Evolutionary conservation across 1,140 invertebrate species (phyloP), one percentile per base, ranked within the genome.

Genomic region (Matsumurasca onukii): DNA sequence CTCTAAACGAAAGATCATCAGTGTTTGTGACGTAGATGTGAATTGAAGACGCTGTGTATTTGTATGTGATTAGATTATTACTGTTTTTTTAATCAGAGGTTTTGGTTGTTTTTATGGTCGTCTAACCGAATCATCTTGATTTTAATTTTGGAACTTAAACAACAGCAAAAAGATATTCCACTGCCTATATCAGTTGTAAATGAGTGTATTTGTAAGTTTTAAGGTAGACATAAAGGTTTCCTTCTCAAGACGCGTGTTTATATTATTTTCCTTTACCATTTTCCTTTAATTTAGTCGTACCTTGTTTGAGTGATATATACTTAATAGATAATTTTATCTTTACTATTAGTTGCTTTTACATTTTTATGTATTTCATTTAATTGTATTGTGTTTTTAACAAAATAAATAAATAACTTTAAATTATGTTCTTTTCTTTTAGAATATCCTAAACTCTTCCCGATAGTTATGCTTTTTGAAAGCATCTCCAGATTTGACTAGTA

Each of bases 131-230:
- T 5, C 12, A 24, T 52, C 5, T 15, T 13, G 20, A 52, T 52
- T n/a, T n/a, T 45, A 12, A 12, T 45, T 45, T 45, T 12, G n/a
- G 39, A 12, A 45, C 9, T 45, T 45, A n/a, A 12, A 12, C n/a
- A 45, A n/a, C 9, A n/a, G 12, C 22, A 5, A 52, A 52, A 24
- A 20, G 22, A 52, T 24, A 52, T 52, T 59, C 9, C 55, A 29
- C 55, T 59, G 25, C 55, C 55, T 59, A 27, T 13, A 59, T 59
- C 55, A 59, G 55, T 59, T 59, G 22, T 59, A 59, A 13, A 27
- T 59, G 55, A 29, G 30, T 59, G 55, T 59, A 59, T 59, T 59
- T 59, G 55, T 27, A 59, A 59, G 55, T 59, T 22, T 59, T 52
- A 22, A 22, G 55, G 3, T 5, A 24, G 25, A 29, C 24, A 59